Base-by-base conservation (phyloP, 2,797 vertebrate species). In the Fundulus diaphanus region DNA sequence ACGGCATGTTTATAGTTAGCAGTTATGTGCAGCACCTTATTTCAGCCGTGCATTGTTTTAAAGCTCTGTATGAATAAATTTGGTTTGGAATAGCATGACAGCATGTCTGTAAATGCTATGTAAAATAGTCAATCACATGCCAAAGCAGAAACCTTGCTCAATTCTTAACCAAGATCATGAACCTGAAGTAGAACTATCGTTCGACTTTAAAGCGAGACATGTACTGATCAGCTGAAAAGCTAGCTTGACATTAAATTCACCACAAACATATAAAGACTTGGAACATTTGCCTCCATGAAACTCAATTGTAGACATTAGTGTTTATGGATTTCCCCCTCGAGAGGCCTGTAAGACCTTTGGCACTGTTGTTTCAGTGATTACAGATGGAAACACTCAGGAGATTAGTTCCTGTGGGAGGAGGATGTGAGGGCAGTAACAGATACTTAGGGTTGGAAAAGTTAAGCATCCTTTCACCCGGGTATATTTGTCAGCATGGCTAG, bases 371-470 rank as follows among this genome's bases (percentile, higher is more conserved):
- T 46, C 3, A 69, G 49, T 12, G 74, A 83, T 84, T 78, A 76
- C 40, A 81, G 82, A 78, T 71, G 68, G 78, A 73, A 42, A 51
- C 31, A 35, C 48, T 48, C 29, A 68, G 40, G 35, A 79, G 76
- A 49, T 16, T 70, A 78, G 73, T 61, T 77, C 57, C 76, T 52
- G 24, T 56, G 56, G 71, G 63, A 70, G 78, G n/a, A 72, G 74
- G 61, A 79, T 29, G 11, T 1, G 20, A 40, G 76, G 67, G 59
- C 72, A 56, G 44, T 70, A 70, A 81, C 79, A 85, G 42, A 84
- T 52, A 74, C 72, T 42, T 78, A 70, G 74, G 71, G 78, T n/a
- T 82, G 88, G 86, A 92, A 90, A 90, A 89, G 80, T 87, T 77
- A 87, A 88, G 78, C 75, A 78, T 87, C 82, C 61, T 81, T 68